phyloP scores from a whole-genome alignment of 2,888 invertebrate species.

The Axea sp. region DNA sequence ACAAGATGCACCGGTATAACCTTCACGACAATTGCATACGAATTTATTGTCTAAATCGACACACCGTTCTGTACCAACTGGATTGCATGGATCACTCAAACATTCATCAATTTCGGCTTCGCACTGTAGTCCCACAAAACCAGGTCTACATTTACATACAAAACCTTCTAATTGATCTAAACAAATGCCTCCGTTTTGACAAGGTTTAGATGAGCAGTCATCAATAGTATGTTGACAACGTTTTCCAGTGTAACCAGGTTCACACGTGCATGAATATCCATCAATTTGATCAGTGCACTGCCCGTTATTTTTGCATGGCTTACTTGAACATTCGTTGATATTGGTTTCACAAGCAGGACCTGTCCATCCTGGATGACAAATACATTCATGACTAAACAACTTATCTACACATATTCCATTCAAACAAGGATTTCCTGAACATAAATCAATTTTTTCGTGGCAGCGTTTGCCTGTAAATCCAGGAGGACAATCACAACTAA shows the following conservation, averaged over 20 bases:
- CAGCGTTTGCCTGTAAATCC: slow-evolving; percentile 98
- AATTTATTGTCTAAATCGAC: slow-evolving; percentile 93
- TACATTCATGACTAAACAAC: slow-evolving; percentile 90
- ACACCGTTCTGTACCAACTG: slow-evolving; percentile 93
- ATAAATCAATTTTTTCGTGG: slow-evolving; percentile 96
- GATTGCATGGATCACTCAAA: slow-evolving; percentile 92
- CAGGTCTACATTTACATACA: slow-evolving; percentile 94
- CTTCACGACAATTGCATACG: slow-evolving; percentile 92
- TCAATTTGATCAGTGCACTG: slow-evolving; percentile 93
- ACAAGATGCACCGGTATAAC: slow-evolving; percentile 91
- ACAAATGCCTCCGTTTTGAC: slow-evolving; percentile 95
- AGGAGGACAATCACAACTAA: slow-evolving; percentile 94
- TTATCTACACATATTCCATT: slow-evolving; percentile 96
- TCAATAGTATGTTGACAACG: slow-evolving; percentile 96
- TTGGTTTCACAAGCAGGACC: slow-evolving; percentile 92
- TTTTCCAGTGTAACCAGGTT: slow-evolving; percentile 96
- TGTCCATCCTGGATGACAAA: slow-evolving; percentile 96
- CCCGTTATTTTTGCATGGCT: slow-evolving; percentile 95
- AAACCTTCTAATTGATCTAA: slow-evolving; percentile 94
- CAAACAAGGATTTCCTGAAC: slow-evolving; percentile 92
- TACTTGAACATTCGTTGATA: slow-evolving; percentile 92
- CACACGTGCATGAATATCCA: slow-evolving; percentile 92
- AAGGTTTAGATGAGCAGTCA: slow-evolving; percentile 93
- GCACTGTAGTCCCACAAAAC: slow-evolving; percentile 94
- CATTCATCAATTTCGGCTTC: slow-evolving; percentile 97